Conservation (phyloP, 2,113 vertebrate genomes). For the Pterocles burchelli region DNA sequence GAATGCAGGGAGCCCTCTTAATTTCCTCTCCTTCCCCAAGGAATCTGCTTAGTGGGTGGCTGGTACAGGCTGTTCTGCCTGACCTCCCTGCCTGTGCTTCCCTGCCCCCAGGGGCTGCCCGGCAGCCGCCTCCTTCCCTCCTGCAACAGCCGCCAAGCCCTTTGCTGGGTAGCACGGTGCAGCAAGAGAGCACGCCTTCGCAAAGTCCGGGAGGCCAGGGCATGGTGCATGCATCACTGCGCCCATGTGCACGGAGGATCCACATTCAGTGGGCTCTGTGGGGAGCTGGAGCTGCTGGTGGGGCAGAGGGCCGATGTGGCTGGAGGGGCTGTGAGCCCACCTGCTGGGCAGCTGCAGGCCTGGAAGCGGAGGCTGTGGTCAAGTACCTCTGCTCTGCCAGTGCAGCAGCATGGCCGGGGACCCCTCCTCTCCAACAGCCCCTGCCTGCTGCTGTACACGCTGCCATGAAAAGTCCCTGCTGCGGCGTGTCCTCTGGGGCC, state of each 20-base stretch:
- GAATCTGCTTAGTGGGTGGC: conserved; percentile 36
- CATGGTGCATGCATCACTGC: accelerated
- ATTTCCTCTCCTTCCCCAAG: conserved; percentile 15
- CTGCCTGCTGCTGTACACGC: not conserved
- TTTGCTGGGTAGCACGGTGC: accelerated
- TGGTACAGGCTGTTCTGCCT: conserved; percentile 24
- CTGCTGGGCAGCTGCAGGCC: not conserved
- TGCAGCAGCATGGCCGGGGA: accelerated
- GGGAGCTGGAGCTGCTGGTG: not conserved
- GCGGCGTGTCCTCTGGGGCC: accelerated
- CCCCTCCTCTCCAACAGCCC: not conserved
- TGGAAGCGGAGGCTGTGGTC: not conserved
- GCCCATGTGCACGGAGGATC: accelerated
- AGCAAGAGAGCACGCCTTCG: not conserved
- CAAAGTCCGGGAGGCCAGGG: not conserved
- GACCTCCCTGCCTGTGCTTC: not conserved
- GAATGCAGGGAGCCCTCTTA: not conserved
- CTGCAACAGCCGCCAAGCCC: accelerated
- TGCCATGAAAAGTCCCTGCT: not conserved
- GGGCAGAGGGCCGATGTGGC: not conserved
- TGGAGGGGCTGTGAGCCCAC: accelerated
- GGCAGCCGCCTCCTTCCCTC: not conserved
- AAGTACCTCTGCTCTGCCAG: accelerated
- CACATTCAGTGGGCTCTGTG: not conserved
- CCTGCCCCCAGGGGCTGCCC: not conserved